Evolutionary conservation across 1,140 invertebrate species (phyloP).

Genomic region (Homalodisca vitripennis): DNA sequence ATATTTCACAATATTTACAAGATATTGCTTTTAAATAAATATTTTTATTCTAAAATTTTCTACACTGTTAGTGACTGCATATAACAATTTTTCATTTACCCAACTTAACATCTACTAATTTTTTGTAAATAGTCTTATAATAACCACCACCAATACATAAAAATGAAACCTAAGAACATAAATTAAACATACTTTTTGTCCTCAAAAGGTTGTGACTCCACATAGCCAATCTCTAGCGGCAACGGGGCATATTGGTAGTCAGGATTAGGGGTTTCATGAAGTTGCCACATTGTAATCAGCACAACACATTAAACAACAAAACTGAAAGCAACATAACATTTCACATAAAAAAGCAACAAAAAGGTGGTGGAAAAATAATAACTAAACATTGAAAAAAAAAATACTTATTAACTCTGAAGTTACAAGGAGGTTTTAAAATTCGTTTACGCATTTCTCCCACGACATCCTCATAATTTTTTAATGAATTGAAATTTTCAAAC

Average conservation of each 20-base stretch:
- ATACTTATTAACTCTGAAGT: too few species aligned
- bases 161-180: not conserved
- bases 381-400: too few species aligned
- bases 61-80: too few species aligned
- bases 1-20: too few species aligned
- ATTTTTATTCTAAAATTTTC: too few species aligned
- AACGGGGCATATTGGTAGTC: not conserved
- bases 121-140: not conserved
- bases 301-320: conserved; percentile 5
- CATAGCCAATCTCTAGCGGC: not conserved
- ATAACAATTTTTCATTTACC: too few species aligned
- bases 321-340: not conserved
- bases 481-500: too few species aligned
- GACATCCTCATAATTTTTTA: too few species aligned
- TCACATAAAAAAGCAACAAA: not conserved
- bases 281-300: not conserved
- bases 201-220: not conserved
- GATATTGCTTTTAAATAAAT: too few species aligned
- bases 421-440: too few species aligned
- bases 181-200: conserved; percentile 16
- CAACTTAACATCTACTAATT: too few species aligned
- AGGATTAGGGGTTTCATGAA: not conserved
- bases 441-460: too few species aligned
- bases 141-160: not conserved
- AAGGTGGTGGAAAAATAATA: not conserved